phyloP scores from a whole-genome alignment of 2,797 vertebrate species.

The Helarctos malayanus region DNA sequence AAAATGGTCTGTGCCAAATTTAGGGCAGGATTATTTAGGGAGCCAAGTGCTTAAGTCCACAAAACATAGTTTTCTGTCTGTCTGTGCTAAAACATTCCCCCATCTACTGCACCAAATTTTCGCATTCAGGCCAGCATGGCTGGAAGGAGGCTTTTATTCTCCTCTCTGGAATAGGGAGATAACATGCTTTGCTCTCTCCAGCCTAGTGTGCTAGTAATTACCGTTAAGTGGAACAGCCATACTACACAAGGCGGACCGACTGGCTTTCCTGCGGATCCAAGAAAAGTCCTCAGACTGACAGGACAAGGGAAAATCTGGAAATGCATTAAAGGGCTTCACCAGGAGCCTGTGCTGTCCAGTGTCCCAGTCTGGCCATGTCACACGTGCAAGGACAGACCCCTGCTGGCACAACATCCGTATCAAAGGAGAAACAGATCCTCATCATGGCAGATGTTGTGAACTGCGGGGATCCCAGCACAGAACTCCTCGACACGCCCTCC shows the following conservation, averaged over 20 bases:
- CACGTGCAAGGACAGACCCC: not conserved
- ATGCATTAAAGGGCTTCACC: not conserved
- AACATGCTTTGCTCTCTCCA: not conserved
- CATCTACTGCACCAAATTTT: not conserved
- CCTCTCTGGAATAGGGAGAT: not conserved
- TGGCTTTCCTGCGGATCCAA: not conserved
- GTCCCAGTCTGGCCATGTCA: not conserved
- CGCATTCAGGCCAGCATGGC: not conserved
- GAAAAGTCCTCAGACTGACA: not conserved
- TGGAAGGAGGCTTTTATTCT: not conserved
- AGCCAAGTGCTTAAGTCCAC: not conserved
- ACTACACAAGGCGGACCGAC: not conserved
- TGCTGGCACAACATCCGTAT: not conserved
- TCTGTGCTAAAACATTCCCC: not conserved
- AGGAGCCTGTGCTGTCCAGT: not conserved
- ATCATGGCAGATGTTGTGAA: not conserved
- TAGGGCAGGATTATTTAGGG: not conserved
- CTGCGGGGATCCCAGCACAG: not conserved
- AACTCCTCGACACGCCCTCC: not conserved
- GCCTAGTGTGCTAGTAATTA: not conserved
- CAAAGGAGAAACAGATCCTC: not conserved
- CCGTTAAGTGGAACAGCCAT: not conserved
- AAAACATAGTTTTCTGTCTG: not conserved
- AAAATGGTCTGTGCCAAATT: not conserved
- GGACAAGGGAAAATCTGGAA: not conserved